These are phyloP conservation scores for Oryzias javanicus DNA, from an alignment of 2,113 vertebrate genomes.

Conservation along the genomic window DNA sequence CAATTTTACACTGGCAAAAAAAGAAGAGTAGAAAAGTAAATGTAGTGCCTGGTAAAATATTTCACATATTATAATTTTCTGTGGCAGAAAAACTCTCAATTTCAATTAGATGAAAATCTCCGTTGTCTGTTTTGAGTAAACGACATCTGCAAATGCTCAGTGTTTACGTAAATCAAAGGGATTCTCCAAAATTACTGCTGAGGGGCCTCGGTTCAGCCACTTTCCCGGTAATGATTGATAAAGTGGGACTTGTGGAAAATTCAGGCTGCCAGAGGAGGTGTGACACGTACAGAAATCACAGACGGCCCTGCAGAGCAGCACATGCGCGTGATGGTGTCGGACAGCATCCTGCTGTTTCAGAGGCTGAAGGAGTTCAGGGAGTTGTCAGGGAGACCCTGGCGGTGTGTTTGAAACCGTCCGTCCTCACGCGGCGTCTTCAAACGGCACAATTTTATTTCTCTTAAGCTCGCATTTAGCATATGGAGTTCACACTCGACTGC, in stretches of 20 bases:
- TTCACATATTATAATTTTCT: neutral
- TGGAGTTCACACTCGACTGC: no score
- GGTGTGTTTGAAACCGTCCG: conserved; percentile 44
- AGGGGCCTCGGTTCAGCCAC: conserved; percentile 28
- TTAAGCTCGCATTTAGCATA: no score
- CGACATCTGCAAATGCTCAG: conserved; percentile 52
- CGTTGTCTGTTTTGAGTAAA: conserved; percentile 46
- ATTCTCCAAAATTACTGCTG: conserved; percentile 38
- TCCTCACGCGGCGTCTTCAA: conserved; percentile 41
- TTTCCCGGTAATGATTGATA: conserved; percentile 55
- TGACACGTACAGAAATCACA: conserved; percentile 42
- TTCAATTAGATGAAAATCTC: conserved; percentile 27
- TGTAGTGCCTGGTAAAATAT: neutral
- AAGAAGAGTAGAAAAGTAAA: no score
- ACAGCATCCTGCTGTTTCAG: conserved; percentile 28
- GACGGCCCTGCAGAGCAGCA: conserved; percentile 36
- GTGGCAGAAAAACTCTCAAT: neutral
- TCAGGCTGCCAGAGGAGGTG: conserved; percentile 46
- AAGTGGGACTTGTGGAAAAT: conserved; percentile 52
- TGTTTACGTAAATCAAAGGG: conserved; percentile 46
- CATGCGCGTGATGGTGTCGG: conserved; percentile 28
- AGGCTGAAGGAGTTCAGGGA: conserved; percentile 48
- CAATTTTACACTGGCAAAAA: no score
- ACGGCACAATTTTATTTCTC: no score
- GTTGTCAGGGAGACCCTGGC: conserved; percentile 45